Base-by-base conservation (phyloP, 2,113 vertebrate species). In the Pelvicachromis taeniatus region DNA sequence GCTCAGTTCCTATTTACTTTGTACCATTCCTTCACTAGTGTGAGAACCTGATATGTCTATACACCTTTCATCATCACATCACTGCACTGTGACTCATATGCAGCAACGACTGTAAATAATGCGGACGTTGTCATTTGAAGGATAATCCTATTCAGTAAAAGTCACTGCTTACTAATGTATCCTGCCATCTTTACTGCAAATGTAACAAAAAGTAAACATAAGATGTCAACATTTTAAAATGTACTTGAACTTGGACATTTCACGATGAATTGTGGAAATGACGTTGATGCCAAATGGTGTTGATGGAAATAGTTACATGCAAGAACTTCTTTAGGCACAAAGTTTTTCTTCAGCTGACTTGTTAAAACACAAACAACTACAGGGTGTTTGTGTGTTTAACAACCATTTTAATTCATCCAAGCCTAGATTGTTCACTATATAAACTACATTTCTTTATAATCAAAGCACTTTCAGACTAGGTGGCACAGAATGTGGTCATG, bases 271-370 rank as follows among this genome's bases (percentile, higher is more conserved):
- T 17, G 23, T 48, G 40, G 42, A 73, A 73, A 29, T 73, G 40
- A 0, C 17, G 40, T 29, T 73, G 42, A 45, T 70, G 38, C 5
- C 23, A 26, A 48, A 73, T 17, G n/a, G n/a, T n/a, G n/a, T 73
- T 48, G 4, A 48, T 6, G 23, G 10, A 48, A 45, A 45, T 17
- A 0, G 5, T 4, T 33, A 19, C 19, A 0, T 16, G 58, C 2
- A 19, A 59, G 58, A 61, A n/a, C n/a, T n/a, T n/a, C n/a, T n/a
- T n/a, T n/a, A 33, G 29, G 29, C 29, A 12, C 19, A 3, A 29
- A 11, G 68, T 48, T 73, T 40, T 73, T 12, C 23, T 73, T 12
- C 14, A 48, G 16, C 23, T 73, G 0, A 7, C 14, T 4, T 48
- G 40, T 29, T 48, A 73, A 73, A 73, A 17, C 40, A 45, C 65